Percentiles rank a stretch among this genome's conserved stretches.
Conservation (phyloP, 2,888 invertebrate genomes). For the Chymomyza caudatula region DNA sequence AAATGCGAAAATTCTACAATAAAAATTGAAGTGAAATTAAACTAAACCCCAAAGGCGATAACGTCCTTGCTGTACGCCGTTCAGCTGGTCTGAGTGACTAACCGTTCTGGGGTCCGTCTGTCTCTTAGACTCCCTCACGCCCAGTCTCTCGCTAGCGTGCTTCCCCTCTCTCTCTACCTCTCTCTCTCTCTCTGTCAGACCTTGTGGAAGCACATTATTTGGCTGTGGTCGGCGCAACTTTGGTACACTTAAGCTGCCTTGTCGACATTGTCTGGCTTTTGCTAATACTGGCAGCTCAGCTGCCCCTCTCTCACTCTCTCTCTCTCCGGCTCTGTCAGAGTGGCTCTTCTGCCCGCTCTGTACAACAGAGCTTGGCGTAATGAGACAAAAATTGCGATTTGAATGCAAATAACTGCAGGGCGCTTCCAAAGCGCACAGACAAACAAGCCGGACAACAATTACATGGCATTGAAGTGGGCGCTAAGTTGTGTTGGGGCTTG, state of each 20-base stretch:
- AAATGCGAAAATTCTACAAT: constrained; percentile 69
- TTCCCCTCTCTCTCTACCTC: not conserved
- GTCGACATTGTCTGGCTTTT: constrained; percentile 35
- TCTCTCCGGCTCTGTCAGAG: not conserved
- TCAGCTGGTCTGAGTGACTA: constrained; percentile 18
- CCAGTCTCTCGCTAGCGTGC: not conserved
- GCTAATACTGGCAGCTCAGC: not conserved
- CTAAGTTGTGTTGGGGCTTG: constrained; percentile 11
- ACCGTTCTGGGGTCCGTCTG: constrained; percentile 17
- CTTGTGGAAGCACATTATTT: constrained; percentile 29
- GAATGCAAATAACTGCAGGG: constrained; percentile 73
- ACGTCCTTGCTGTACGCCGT: constrained; percentile 18
- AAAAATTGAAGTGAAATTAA: constrained; percentile 69
- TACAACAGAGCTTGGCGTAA: constrained; percentile 29
- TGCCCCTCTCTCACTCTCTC: not conserved
- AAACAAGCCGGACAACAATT: constrained; percentile 55
- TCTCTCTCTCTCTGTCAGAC: not conserved
- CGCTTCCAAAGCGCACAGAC: constrained; percentile 43
- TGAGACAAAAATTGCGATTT: constrained; percentile 72
- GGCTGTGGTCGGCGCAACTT: constrained; percentile 61
- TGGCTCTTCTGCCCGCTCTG: not conserved
- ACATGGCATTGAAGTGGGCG: constrained; percentile 46
- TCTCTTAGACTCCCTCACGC: constrained; percentile 44
- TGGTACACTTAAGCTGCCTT: constrained; percentile 65
- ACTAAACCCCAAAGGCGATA: constrained; percentile 63